Conservation (phyloP, 1,140 invertebrate genomes). For the Hyphantria cunea region DNA sequence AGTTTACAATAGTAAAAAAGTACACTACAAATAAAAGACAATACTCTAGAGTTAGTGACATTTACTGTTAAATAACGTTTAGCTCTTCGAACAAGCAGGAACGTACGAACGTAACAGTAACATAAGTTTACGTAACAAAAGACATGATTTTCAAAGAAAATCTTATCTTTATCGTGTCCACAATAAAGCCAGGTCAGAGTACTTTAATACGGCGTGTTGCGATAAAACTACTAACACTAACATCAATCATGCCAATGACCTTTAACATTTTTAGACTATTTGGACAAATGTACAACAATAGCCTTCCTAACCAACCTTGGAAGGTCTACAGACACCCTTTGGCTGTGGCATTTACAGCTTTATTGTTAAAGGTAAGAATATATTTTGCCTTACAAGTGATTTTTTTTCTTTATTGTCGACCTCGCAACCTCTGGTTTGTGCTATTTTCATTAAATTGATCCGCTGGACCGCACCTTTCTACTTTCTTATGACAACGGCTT, state of each 20-base stretch:
- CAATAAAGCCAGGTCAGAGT: constrained; percentile 4
- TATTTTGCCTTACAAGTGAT: constrained; percentile 13
- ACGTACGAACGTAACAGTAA: no score
- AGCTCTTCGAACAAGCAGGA: no score
- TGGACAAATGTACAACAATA: constrained; percentile 40
- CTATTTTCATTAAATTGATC: constrained; percentile 47
- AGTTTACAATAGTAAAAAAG: no score
- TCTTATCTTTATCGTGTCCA: constrained; percentile 18
- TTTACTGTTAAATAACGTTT: no score
- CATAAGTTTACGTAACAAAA: no score
- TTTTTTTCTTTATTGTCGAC: constrained; percentile 15
- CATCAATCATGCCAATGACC: constrained; percentile 43
- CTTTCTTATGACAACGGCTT: constrained; percentile 38
- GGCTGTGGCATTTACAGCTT: constrained; percentile 8
- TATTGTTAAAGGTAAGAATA: constrained; percentile 8
- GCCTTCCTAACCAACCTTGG: constrained; percentile 30
- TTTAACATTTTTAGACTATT: constrained; percentile 42
- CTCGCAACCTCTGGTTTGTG: constrained; percentile 31
- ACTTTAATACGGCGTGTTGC: constrained; percentile 18
- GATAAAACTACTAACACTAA: constrained; percentile 27
- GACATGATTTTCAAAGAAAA: constrained; percentile 12
- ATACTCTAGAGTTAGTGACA: no score
- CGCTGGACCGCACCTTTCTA: constrained; percentile 36
- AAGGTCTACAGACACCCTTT: constrained; percentile 20
- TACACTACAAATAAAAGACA: no score